These are phyloP conservation scores for Lepus oiostolus DNA, from an alignment of 2,797 vertebrate species.

Conservation along the genomic window DNA sequence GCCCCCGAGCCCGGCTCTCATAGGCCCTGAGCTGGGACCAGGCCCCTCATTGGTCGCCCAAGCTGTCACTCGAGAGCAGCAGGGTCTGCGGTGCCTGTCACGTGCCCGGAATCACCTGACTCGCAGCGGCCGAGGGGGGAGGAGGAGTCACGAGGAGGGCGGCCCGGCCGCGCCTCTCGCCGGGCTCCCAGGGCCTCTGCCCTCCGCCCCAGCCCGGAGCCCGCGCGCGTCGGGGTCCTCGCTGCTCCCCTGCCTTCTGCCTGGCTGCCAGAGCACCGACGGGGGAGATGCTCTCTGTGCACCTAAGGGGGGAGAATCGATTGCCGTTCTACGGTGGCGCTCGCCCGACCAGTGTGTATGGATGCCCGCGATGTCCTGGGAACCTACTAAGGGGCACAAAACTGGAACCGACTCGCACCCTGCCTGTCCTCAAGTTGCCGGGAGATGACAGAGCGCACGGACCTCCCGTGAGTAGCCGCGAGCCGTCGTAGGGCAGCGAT, in stretches of 20 bases:
- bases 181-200: neutral
- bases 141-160: constrained; percentile 84
- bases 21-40: neutral
- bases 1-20: constrained; percentile 39
- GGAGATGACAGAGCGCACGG: constrained; percentile 37
- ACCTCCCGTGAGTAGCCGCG: constrained; percentile 73
- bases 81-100: constrained; percentile 86
- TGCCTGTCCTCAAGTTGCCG: constrained; percentile 33
- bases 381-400: neutral
- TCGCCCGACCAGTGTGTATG: neutral
- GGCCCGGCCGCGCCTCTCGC: constrained; percentile 55
- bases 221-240: neutral
- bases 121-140: constrained; percentile 66
- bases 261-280: neutral
- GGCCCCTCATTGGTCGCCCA: constrained; percentile 81
- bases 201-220: neutral
- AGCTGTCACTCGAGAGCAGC: constrained; percentile 85
- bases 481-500: constrained; percentile 17
- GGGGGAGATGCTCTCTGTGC: constrained; percentile 25
- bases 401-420: constrained; percentile 45
- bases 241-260: neutral
- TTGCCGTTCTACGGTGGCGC: neutral
- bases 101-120: constrained; percentile 94
- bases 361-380: constrained; percentile 52
- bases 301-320: neutral